Percentiles rank a stretch among this genome's conserved stretches.
These are phyloP conservation scores for Nemapogon koenigi DNA, from an alignment of 2,888 invertebrate genomes.

Conservation along the genomic window DNA sequence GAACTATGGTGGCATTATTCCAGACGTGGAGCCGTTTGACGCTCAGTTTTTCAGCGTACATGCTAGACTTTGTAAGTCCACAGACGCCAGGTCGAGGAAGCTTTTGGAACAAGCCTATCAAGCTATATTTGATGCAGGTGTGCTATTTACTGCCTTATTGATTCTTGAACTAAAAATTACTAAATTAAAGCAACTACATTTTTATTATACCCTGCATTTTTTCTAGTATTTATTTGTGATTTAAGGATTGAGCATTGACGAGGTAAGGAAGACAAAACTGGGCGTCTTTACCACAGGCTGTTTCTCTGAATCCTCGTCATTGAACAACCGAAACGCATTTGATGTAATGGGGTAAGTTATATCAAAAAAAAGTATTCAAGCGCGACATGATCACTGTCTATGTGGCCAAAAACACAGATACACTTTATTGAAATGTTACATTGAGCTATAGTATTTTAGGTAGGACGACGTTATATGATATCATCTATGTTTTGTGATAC, in stretches of 20 bases:
- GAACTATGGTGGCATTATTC: constrained; percentile 2
- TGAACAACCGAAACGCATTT: constrained; percentile 26
- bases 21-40: constrained; percentile 3
- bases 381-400: too few species aligned
- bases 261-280: constrained; percentile 60
- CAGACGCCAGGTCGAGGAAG: constrained; percentile 66
- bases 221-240: too few species aligned
- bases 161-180: too few species aligned
- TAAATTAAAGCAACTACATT: too few species aligned
- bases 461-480: too few species aligned
- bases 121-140: constrained; percentile 73
- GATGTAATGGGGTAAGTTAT: constrained; percentile 39
- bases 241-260: constrained; percentile 4
- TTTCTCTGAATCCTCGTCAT: constrained; percentile 69
- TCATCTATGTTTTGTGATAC: too few species aligned
- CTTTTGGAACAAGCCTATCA: constrained; percentile 76
- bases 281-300: constrained; percentile 48
- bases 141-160: too few species aligned
- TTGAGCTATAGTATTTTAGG: too few species aligned
- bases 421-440: too few species aligned
- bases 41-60: constrained; percentile 7
- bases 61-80: constrained; percentile 16
- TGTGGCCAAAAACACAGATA: too few species aligned
- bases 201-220: too few species aligned
- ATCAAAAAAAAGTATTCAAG: too few species aligned